A percentile compares a stretch with the other conserved stretches of the same genome.
Evolutionary conservation across 2,113 vertebrate species (phyloP).

Genomic region (Myotis davidii): DNA sequence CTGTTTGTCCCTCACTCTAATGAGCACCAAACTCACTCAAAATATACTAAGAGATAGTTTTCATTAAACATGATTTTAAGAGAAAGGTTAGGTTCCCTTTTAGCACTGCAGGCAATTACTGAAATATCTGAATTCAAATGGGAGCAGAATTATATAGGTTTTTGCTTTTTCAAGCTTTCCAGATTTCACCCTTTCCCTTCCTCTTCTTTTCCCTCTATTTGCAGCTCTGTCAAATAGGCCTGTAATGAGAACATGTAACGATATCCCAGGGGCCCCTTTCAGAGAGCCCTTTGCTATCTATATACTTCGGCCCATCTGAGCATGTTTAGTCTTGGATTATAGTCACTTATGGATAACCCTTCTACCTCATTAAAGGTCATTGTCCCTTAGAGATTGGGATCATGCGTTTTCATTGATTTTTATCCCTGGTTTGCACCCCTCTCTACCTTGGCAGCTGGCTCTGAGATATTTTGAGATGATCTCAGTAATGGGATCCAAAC

Average conservation of each 20-base stretch:
- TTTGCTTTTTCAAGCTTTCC: conserved; percentile 17
- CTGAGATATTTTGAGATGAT: neutral
- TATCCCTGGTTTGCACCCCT: neutral
- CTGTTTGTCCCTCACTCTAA: conserved; percentile 52
- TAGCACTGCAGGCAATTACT: conserved; percentile 57
- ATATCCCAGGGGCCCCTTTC: neutral
- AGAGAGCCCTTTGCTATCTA: neutral
- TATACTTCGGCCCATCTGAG: neutral
- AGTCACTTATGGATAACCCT: neutral
- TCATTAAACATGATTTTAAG: conserved; percentile 65
- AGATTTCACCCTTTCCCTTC: neutral
- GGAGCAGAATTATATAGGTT: conserved; percentile 52
- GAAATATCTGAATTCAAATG: conserved; percentile 57
- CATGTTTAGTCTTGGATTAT: neutral
- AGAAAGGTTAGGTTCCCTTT: conserved; percentile 64
- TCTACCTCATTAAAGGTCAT: neutral
- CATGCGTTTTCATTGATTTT: neutral
- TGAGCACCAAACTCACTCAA: conserved; percentile 38
- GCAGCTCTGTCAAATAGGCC: neutral
- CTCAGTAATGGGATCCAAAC: neutral
- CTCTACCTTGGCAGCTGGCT: neutral
- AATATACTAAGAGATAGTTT: conserved; percentile 60
- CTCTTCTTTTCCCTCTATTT: neutral
- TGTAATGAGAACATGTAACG: neutral
- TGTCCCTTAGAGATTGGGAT: neutral